Conservation (phyloP, 1,140 invertebrate genomes). For the Drosophila triauraria region DNA sequence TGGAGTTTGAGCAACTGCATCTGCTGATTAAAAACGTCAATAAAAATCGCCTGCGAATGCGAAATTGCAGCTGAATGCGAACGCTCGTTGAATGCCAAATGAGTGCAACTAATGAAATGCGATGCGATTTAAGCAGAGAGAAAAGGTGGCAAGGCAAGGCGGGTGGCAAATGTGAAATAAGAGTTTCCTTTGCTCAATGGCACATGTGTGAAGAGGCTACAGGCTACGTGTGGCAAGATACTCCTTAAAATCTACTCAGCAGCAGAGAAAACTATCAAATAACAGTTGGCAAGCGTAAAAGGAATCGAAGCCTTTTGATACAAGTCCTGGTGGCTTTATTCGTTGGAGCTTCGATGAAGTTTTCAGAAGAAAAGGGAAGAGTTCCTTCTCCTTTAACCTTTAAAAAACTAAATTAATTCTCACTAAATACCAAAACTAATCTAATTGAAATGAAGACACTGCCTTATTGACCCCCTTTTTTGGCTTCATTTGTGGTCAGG, state of each 20-base stretch:
- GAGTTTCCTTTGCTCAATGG: neutral
- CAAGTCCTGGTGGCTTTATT: neutral
- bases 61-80: constrained; percentile 77
- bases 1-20: constrained; percentile 28
- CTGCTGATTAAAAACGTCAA: constrained; percentile 82
- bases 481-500: constrained; percentile 4
- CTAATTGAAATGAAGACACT: constrained; percentile 17
- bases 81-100: constrained; percentile 72
- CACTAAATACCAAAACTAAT: neutral
- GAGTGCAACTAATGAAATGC: constrained; percentile 76
- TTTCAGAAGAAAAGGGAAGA: too few species aligned
- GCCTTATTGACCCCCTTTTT: constrained; percentile 6
- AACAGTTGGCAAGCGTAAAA: constrained; percentile 1
- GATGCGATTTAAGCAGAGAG: constrained; percentile 53
- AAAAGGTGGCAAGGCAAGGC: neutral
- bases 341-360: neutral
- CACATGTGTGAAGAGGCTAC: constrained; percentile 18
- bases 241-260: neutral
- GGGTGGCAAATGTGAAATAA: neutral
- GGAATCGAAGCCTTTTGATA: neutral
- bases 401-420: neutral
- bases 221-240: constrained; percentile 15
- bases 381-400: neutral
- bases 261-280: constrained; percentile 1
- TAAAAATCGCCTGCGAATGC: constrained; percentile 75